phyloP scores from a whole-genome alignment of 1,140 invertebrate species.

The Ceratosolen fusciceps region DNA sequence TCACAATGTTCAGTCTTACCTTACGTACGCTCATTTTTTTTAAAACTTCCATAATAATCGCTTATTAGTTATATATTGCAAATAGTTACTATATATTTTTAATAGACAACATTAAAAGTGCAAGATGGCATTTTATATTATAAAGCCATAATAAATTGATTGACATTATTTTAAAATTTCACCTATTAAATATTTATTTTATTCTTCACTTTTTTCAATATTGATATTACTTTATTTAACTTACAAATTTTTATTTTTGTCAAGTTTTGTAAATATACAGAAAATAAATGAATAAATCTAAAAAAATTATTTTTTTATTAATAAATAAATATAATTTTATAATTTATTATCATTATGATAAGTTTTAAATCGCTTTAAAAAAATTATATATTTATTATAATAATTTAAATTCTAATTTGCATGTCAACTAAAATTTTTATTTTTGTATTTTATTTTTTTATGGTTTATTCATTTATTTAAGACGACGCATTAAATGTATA shows the following conservation, averaged over 20 bases:
- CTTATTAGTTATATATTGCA: conserved; percentile 18
- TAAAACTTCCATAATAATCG: conserved; percentile 25
- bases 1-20: conserved; percentile 48
- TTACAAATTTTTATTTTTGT: conserved; percentile 30
- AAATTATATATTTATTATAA: conserved; percentile 21
- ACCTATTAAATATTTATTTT: not conserved
- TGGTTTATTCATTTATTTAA: too few relatives aligned
- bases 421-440: conserved; percentile 17
- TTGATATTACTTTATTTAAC: conserved; percentile 10
- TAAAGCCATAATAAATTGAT: conserved; percentile 9
- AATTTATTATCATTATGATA: not conserved
- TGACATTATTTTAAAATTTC: conserved; percentile 17
- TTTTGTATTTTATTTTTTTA: too few relatives aligned
- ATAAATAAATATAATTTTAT: too few relatives aligned
- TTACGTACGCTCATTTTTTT: conserved; percentile 45
- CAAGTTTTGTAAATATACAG: conserved; percentile 5
- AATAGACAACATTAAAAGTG: conserved; percentile 23
- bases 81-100: not conserved
- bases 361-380: conserved; percentile 44
- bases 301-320: not conserved
- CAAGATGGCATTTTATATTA: not conserved
- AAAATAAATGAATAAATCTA: conserved; percentile 32
- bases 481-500: too few relatives aligned
- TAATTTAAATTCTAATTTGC: too few relatives aligned
- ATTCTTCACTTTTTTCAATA: conserved; percentile 6